A percentile compares a stretch with the other conserved stretches of the same genome.
Evolutionary conservation across 2,113 vertebrate species (phyloP).

Genomic region (Thryonomys swinderianus): DNA sequence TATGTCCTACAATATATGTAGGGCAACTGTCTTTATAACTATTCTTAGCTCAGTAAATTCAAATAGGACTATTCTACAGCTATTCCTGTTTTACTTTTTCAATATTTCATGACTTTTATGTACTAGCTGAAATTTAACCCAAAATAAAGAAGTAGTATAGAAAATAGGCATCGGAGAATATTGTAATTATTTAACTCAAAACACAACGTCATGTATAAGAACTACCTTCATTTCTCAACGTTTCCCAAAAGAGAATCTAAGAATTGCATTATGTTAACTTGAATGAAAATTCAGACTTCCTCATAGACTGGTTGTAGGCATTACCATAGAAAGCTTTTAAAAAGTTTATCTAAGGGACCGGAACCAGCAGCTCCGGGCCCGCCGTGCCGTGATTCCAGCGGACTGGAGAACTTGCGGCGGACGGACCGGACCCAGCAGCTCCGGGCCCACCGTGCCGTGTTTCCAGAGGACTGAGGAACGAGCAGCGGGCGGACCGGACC

Average conservation of each 20-base stretch:
- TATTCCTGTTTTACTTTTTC: slow-evolving; percentile 64
- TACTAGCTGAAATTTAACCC: slow-evolving; percentile 29
- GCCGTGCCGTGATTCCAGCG: too few species aligned
- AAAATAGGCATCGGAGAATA: background rate
- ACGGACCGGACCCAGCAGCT: too few species aligned
- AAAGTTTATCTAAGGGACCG: background rate
- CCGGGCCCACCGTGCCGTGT: too few species aligned
- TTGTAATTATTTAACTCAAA: background rate
- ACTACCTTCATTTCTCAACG: background rate
- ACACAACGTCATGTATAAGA: background rate
- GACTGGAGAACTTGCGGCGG: too few species aligned
- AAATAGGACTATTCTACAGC: slow-evolving; percentile 36
- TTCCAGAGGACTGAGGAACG: too few species aligned
- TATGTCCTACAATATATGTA: slow-evolving; percentile 63
- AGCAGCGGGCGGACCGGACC: too few species aligned
- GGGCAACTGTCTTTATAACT: slow-evolving; percentile 61
- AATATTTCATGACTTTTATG: slow-evolving; percentile 64
- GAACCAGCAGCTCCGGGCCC: too few species aligned
- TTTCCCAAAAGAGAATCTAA: background rate
- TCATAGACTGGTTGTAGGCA: background rate
- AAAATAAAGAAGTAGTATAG: background rate
- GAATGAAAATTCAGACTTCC: background rate
- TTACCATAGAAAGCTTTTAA: background rate
- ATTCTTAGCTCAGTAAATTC: slow-evolving; percentile 66
- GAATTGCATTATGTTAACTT: background rate